Percentiles rank a stretch among this genome's conserved stretches.
These are phyloP conservation scores for Alethe diademata DNA, from an alignment of 2,113 vertebrate species.

Conservation along the genomic window DNA sequence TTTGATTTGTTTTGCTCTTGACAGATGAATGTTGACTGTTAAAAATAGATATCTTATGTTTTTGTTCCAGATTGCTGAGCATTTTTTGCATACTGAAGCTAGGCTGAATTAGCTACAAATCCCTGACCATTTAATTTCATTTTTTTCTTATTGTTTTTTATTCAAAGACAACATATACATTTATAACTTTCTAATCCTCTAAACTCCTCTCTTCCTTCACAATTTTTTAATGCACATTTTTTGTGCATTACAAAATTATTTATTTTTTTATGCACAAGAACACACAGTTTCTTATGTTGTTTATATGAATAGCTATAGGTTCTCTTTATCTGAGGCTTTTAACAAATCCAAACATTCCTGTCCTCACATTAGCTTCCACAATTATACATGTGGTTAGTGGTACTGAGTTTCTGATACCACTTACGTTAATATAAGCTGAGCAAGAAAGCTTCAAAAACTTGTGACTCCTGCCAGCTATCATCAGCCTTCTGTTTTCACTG, in stretches of 20 bases:
- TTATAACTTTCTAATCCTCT: background rate
- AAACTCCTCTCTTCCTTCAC: background rate
- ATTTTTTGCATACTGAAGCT: background rate
- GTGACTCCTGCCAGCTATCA: background rate
- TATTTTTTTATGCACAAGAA: background rate
- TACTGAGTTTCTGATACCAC: background rate
- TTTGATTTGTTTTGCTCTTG: slow-evolving; percentile 2
- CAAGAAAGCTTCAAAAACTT: background rate
- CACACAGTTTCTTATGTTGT: background rate
- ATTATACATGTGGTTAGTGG: background rate
- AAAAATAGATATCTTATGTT: background rate
- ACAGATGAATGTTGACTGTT: background rate
- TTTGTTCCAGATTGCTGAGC: background rate
- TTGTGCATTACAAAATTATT: background rate
- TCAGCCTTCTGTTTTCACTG: background rate
- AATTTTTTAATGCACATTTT: background rate
- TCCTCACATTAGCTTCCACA: background rate
- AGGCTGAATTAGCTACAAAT: background rate
- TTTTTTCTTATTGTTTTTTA: too few species aligned
- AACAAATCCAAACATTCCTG: background rate
- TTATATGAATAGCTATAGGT: background rate
- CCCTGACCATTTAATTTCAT: background rate
- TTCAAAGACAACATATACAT: background rate
- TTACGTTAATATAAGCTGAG: background rate
- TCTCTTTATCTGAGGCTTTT: background rate